Evolutionary conservation across 2,888 invertebrate genomes (phyloP).

Genomic region (Odontocolon sp.): DNA sequence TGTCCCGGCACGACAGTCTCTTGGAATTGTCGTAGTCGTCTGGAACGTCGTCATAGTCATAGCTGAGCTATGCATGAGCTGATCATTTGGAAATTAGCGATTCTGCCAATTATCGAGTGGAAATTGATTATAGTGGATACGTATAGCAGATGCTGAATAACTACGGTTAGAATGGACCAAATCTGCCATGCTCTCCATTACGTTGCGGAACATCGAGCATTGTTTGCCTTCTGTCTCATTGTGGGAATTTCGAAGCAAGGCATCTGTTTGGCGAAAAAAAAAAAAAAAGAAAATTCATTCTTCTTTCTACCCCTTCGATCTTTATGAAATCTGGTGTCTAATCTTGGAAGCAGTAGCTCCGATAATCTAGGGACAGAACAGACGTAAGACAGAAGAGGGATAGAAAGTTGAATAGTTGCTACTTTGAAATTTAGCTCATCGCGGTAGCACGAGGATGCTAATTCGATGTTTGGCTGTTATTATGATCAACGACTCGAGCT

Average conservation of each 20-base stretch:
- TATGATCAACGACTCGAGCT: slow-evolving; percentile 15
- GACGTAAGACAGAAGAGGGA: slow-evolving; percentile 25
- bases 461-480: slow-evolving; percentile 54
- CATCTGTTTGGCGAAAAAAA: slow-evolving; percentile 11
- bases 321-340: slow-evolving; percentile 11
- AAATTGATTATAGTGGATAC: slow-evolving; percentile 49
- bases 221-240: slow-evolving; percentile 18
- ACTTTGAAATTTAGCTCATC: slow-evolving; percentile 20
- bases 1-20: slow-evolving; percentile 63
- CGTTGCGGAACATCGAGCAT: slow-evolving; percentile 16
- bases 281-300: neutral
- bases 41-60: slow-evolving; percentile 5
- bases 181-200: neutral
- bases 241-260: slow-evolving; percentile 38
- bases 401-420: slow-evolving; percentile 42
- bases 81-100: slow-evolving; percentile 77
- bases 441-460: slow-evolving; percentile 48
- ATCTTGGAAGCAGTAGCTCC: too few relatives aligned
- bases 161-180: neutral
- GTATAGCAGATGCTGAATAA: neutral
- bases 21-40: slow-evolving; percentile 2
- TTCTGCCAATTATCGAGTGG: slow-evolving; percentile 74
- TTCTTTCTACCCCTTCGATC: neutral
- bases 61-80: slow-evolving; percentile 42
- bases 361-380: neutral